Base-by-base conservation (phyloP, 2,888 invertebrate species). In the Andrena praecox region DNA sequence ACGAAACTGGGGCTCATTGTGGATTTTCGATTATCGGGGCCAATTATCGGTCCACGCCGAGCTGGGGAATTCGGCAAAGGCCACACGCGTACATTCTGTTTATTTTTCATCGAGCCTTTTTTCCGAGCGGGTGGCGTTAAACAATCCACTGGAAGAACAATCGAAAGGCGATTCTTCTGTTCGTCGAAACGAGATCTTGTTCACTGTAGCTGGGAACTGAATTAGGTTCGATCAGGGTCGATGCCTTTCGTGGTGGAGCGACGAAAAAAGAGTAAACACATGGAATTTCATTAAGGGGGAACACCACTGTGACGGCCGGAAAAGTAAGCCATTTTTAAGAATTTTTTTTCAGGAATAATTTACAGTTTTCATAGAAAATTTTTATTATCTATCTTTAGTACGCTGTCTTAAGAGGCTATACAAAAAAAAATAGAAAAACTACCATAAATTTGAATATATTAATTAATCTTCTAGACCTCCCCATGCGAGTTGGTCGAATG, bases 21-120 rank as follows among this genome's bases (percentile, higher is more conserved):
- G 73, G 73, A 35, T 76, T 76, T 76, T 76, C 68, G 80, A 80
- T 72, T 80, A 72, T 50, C 78, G n/a, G 29, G 60, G 27, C 69
- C 67, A 80, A 80, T 77, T 68, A 80, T 76, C 27, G 52, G 27
- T 35, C 24, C 52, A 16, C 54, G 31, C 33, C 4, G 29, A 50
- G 20, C 33, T n/a, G 16, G 35, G 12, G 35, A 50, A 52, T 54
- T 71, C 27, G 33, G 7, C 10, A 10, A 31, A 8, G 4, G 33
- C n/a, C 42, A 10, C 31, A 1, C 7, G 3, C 33, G 24, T 33
- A 12, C 24, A 6, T 35, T 59, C 64, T 72, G 35, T 72, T 77
- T 60, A 59, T 35, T 56, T 66, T 77, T 59, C 59, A 66, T 77
- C 64, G 64, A 66, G 20, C 16, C 35, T 20, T 56, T 56, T 24